phyloP scores from a whole-genome alignment of 2,888 invertebrate species.

The Crocallis elinguaria region DNA sequence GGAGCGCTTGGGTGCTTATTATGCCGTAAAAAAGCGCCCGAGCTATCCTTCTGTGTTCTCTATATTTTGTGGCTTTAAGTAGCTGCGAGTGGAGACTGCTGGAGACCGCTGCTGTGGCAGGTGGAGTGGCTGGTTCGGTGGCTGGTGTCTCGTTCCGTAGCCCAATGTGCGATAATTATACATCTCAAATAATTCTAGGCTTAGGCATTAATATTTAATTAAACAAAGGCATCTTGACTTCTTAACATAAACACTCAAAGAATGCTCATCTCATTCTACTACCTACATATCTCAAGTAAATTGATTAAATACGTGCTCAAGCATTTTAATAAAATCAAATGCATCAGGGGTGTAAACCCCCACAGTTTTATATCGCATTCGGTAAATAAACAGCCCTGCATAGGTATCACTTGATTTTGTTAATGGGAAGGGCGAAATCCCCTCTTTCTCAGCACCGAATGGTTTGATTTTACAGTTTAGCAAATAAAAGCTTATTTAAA shows the following conservation, averaged over 20 bases:
- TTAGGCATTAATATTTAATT: neutral
- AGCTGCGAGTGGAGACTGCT: no score
- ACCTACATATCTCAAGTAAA: constrained; percentile 27
- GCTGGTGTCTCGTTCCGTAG: no score
- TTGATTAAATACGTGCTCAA: constrained; percentile 56
- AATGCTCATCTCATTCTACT: neutral
- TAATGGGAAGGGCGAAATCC: constrained; percentile 1
- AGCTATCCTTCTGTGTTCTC: no score
- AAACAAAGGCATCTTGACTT: constrained; percentile 2
- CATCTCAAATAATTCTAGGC: no score
- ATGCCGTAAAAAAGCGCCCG: no score
- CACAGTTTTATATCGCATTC: constrained; percentile 8
- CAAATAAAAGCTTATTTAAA: neutral
- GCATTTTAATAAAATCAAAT: constrained; percentile 53
- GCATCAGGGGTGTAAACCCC: constrained; percentile 33
- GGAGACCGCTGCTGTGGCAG: no score
- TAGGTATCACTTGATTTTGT: constrained; percentile 18
- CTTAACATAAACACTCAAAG: neutral
- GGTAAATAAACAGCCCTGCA: constrained; percentile 18
- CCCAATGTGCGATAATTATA: neutral
- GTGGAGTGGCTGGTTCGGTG: no score
- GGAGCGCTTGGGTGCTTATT: no score
- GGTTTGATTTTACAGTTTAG: neutral
- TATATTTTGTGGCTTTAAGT: no score
- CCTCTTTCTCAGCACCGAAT: constrained; percentile 1